phyloP scores from a whole-genome alignment of 2,888 invertebrate species.

The Eulithis prunata region DNA sequence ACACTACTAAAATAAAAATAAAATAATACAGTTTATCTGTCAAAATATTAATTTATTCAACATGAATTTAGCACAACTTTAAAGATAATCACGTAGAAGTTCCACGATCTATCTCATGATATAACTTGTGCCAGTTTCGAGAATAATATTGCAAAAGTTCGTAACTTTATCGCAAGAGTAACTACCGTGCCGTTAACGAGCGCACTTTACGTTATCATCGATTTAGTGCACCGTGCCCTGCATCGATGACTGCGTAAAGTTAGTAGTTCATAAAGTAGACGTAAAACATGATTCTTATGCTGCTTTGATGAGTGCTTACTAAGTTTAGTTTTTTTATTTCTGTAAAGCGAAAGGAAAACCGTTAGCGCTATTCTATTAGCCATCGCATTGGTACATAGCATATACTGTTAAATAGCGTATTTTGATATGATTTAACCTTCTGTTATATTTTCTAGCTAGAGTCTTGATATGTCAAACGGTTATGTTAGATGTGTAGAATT shows the following conservation, averaged over 20 bases:
- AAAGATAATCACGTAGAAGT: conserved; percentile 39
- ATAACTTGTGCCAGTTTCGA: conserved; percentile 43
- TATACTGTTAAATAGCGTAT: too few species aligned
- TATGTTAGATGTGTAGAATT: too few species aligned
- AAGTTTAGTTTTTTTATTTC: neutral
- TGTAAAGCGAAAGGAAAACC: too few species aligned
- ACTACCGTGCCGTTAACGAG: conserved; percentile 52
- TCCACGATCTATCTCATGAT: conserved; percentile 46
- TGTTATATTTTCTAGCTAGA: too few species aligned
- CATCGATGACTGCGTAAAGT: neutral
- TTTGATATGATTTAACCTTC: too few species aligned
- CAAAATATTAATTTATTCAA: neutral
- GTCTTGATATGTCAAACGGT: too few species aligned
- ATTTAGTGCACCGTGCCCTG: neutral
- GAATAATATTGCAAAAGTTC: conserved; percentile 64
- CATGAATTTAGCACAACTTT: conserved; percentile 9
- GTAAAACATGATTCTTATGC: neutral
- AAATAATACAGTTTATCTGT: neutral
- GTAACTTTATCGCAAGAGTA: conserved; percentile 51
- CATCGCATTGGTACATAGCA: too few species aligned
- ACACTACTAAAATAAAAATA: too few species aligned
- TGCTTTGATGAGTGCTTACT: neutral
- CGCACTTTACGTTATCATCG: conserved; percentile 48
- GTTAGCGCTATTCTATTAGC: too few species aligned
- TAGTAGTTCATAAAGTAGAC: conserved; percentile 7